Evolutionary conservation across 2,888 invertebrate species (phyloP), one percentile per base, ranked within the genome.

Genomic region (Lasioglossum figueresi): DNA sequence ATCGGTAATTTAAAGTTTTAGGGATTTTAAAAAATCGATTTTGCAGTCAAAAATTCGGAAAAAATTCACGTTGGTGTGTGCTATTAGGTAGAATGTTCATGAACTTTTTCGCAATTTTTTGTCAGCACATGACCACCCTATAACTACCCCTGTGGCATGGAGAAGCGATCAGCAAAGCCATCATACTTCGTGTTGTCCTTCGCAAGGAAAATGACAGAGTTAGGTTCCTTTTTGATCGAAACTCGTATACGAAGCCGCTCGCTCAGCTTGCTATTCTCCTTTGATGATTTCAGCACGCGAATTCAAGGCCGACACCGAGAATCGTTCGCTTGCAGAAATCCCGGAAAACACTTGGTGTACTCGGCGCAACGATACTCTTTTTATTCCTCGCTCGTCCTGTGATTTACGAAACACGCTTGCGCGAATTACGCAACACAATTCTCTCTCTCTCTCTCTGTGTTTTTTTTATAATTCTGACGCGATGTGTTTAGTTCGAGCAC

Each of bases 231-330:
- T n/a, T 52, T 52, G 52, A 52, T 52, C 52, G 52, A 23, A 10
- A 2, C 52, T 3, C 3, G 23, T 52, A 3, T 52, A 52, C 10
- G 23, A 52, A 52, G 19, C 43, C 45, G 68, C 40, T 56, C 45
- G 27, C 4, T 56, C 37, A n/a, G 66, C 70, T 81, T 70, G 66
- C 71, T 81, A 73, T 59, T 59, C 70, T n/a, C 16, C 27, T 52
- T 31, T 63, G 82, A 73, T 66, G 79, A 75, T 79, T 71, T 63
- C 63, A 63, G 34, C 23, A 12, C 16, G 6, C 48, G 48, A 14
- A 48, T n/a, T 52, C 76, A 83, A 83, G 83, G 80, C 23, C 72
- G 45, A n/a, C 12, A 43, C 27, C 56, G 56, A 16, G 31, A 73
- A 74, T 82, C 63, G 71, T 16, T 80, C 43, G 19, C 27, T 19